Evolutionary conservation across 2,888 invertebrate species (phyloP), one percentile per base, ranked within the genome.

Genomic region (Liopterus haemorrhoidalis): DNA sequence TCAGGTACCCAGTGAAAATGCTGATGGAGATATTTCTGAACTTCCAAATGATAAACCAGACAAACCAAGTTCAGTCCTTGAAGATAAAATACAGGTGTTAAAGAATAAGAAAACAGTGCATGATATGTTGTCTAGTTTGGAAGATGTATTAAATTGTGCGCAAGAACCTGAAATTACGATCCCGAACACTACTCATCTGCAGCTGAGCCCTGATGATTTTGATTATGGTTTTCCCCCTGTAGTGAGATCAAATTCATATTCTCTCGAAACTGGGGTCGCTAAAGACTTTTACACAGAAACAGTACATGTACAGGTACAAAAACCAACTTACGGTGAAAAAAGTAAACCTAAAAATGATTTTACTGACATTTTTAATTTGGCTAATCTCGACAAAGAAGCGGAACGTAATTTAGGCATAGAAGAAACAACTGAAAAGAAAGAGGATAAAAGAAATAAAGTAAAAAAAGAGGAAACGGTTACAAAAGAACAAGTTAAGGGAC

Each of bases 191-290:
- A 32, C 44, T 16, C 24, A 27, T 16, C 11, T 44, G 14, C 37
- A 37, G 30, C 30, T 44, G 14, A 30, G 19, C 16, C 44, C 44
- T 9, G 44, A 44, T 28, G 43, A 43, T 16, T 37, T 38, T 38
- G 37, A 44, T 31, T 38, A 31, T 21, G 4, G n/a, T 4, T 9
- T 33, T 9, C 31, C 11, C 5, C 31, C 11, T 9, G n/a, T n/a
- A n/a, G 12, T 19, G 20, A 15, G 19, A 19, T 3, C 32, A 2
- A 16, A 14, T 14, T 4, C 14, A 12, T 3, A 30, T 30, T 4
- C 33, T 12, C 11, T 33, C 9, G 33, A 33, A 16, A 16, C 15
- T 18, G 3, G 16, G 12, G 20, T 15, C 8, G 5, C 33, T 20
- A 33, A 33, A 16, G 33, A 33, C 11, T 12, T 33, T 9, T 15